phyloP scores from a whole-genome alignment of 1,140 invertebrate species.

The Drosophila lowei region DNA sequence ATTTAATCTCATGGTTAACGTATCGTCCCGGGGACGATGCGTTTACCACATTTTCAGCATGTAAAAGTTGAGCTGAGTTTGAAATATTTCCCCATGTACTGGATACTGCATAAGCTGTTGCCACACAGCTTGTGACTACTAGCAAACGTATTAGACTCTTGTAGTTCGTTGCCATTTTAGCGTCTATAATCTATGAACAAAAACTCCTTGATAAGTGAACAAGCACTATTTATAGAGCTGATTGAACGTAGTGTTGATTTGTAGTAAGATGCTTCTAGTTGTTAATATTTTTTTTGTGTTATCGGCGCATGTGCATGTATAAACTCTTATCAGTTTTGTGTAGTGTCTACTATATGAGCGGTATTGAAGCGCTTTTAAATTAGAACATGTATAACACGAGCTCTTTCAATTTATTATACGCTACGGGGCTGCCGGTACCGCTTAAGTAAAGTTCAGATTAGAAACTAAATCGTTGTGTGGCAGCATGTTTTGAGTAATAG shows the following conservation, averaged over 20 bases:
- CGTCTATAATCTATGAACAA: constrained; percentile 1
- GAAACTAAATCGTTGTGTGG: constrained; percentile 54
- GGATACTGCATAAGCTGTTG: constrained; percentile 56
- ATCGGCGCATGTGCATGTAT: constrained; percentile 21
- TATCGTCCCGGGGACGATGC: constrained; percentile 68
- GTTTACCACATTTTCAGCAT: constrained; percentile 65
- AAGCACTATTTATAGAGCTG: constrained; percentile 25
- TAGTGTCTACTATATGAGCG: constrained; percentile 3
- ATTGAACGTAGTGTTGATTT: constrained; percentile 34
- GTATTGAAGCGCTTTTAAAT: neutral
- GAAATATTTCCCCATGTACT: constrained; percentile 76
- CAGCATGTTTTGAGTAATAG: constrained; percentile 11
- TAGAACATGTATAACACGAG: constrained; percentile 16
- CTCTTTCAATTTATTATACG: constrained; percentile 16
- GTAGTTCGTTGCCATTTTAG: constrained; percentile 25
- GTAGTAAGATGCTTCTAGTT: constrained; percentile 1
- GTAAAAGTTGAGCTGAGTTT: constrained; percentile 68
- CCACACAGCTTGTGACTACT: constrained; percentile 37
- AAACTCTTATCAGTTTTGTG: constrained; percentile 20
- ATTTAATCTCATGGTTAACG: constrained; percentile 70
- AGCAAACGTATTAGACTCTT: constrained; percentile 20
- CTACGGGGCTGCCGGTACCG: constrained; percentile 28
- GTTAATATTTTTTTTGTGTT: constrained; percentile 16
- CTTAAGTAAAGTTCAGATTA: constrained; percentile 55
- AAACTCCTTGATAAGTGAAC: constrained; percentile 11